Conservation (phyloP, 2,113 vertebrate genomes). For the Syngnathus typhle region DNA sequence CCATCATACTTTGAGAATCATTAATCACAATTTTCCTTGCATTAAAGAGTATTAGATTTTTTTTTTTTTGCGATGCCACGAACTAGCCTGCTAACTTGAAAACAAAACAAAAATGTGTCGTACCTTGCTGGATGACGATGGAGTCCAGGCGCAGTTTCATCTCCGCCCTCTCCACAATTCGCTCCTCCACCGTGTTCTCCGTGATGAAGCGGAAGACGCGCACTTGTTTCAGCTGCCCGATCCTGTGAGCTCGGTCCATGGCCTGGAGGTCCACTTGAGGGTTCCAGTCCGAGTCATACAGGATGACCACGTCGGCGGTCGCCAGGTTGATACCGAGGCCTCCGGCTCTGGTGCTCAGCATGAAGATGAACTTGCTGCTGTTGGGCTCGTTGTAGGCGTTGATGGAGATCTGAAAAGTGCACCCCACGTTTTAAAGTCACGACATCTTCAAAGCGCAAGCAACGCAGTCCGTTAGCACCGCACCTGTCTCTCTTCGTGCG, state of each 20-base stretch:
- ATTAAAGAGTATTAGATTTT: too few relatives aligned
- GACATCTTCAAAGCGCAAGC: not conserved
- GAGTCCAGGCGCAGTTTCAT: conserved; percentile 97
- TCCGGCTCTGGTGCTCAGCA: conserved; percentile 95
- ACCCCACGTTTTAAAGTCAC: not conserved
- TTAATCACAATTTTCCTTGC: too few relatives aligned
- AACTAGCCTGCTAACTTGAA: not conserved
- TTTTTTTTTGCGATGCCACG: too few relatives aligned
- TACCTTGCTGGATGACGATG: conserved; percentile 97
- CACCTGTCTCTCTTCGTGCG: conserved; percentile 96
- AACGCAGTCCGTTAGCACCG: not conserved
- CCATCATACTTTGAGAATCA: too few relatives aligned
- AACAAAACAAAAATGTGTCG: not conserved
- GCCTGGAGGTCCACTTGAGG: conserved; percentile 98
- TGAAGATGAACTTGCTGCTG: conserved; percentile 94
- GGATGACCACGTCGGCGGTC: conserved; percentile 95
- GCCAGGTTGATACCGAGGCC: conserved; percentile 97
- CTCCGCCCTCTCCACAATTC: conserved; percentile 94
- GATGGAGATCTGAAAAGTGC: conserved; percentile 81
- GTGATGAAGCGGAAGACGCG: conserved; percentile 96
- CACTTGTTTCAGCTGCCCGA: conserved; percentile 94
- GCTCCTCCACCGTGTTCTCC: conserved; percentile 94
- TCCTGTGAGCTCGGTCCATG: conserved; percentile 98
- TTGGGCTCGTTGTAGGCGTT: conserved; percentile 87
- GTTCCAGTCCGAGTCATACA: conserved; percentile 99